phyloP scores from a whole-genome alignment of 2,888 invertebrate species.

The Margaritifera margaritifera region DNA sequence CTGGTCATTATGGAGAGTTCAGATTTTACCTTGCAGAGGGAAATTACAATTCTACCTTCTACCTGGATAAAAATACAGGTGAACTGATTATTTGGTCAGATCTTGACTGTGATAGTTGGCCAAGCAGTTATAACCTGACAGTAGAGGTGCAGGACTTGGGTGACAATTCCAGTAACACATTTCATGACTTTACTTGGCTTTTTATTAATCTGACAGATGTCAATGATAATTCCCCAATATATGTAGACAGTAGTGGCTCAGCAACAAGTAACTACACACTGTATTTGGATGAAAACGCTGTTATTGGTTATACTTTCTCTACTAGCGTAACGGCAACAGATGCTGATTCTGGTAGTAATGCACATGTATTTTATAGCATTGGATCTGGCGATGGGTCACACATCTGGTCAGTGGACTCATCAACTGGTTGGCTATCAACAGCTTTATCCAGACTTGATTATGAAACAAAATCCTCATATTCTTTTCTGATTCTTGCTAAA shows the following conservation, averaged over 20 bases:
- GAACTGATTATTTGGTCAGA: conserved; percentile 43
- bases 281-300: too few species aligned
- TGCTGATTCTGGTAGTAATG: too few species aligned
- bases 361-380: too few species aligned
- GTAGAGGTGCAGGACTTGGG: conserved; percentile 47
- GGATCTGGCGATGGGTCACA: background rate
- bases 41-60: conserved; percentile 33
- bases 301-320: too few species aligned
- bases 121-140: conserved; percentile 32
- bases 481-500: background rate
- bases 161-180: conserved; percentile 12
- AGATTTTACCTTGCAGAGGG: conserved; percentile 27
- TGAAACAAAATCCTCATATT: background rate
- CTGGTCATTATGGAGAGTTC: conserved; percentile 34
- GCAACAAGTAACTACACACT: too few species aligned
- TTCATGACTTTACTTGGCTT: conserved; percentile 35
- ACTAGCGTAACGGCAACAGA: too few species aligned
- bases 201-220: conserved; percentile 43
- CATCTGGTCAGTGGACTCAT: background rate
- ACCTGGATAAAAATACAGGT: conserved; percentile 44
- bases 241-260: conserved; percentile 5
- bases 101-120: conserved; percentile 56
- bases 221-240: conserved; percentile 53
- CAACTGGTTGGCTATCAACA: background rate
- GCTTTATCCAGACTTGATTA: background rate